phyloP scores from a whole-genome alignment of 2,797 vertebrate genomes.

The Megaceryle alcyon region DNA sequence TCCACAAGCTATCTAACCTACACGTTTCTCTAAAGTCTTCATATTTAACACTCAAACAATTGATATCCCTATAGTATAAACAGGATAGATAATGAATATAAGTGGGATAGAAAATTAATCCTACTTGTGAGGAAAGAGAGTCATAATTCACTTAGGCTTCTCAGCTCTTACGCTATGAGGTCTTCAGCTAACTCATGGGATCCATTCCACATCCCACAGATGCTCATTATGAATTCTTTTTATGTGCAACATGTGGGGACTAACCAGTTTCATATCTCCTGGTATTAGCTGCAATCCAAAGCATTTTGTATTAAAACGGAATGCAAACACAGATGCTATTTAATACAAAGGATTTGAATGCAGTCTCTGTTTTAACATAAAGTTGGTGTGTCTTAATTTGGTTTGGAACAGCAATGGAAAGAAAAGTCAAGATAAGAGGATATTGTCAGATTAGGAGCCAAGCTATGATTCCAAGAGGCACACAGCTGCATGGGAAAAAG shows the following conservation, averaged over 20 bases:
- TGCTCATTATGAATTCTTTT: conserved; percentile 84
- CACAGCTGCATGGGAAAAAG: neutral
- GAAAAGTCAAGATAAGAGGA: conserved; percentile 48
- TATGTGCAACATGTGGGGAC: conserved; percentile 84
- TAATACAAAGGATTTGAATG: conserved; percentile 72
- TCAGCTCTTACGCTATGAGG: conserved; percentile 74
- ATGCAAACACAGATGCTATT: conserved; percentile 83
- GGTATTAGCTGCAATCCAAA: conserved; percentile 82
- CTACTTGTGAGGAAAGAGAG: conserved; percentile 71
- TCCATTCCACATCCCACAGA: conserved; percentile 79
- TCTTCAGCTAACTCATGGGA: conserved; percentile 78
- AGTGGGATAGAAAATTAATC: conserved; percentile 75
- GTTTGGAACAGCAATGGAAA: conserved; percentile 48
- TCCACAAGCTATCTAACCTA: conserved; percentile 33
- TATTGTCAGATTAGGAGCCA: neutral
- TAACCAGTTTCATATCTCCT: conserved; percentile 83
- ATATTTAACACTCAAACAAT: conserved; percentile 71
- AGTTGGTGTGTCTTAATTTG: conserved; percentile 70
- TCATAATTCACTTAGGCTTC: conserved; percentile 80
- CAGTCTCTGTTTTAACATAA: conserved; percentile 59
- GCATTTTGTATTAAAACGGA: conserved; percentile 83
- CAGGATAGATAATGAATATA: conserved; percentile 76
- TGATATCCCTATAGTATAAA: conserved; percentile 73
- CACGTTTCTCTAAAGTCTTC: conserved; percentile 57
- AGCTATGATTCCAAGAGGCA: neutral